Percentiles rank a stretch among this genome's conserved stretches.
Evolutionary conservation across 2,797 vertebrate genomes (phyloP).

Genomic region (Helarctos malayanus): DNA sequence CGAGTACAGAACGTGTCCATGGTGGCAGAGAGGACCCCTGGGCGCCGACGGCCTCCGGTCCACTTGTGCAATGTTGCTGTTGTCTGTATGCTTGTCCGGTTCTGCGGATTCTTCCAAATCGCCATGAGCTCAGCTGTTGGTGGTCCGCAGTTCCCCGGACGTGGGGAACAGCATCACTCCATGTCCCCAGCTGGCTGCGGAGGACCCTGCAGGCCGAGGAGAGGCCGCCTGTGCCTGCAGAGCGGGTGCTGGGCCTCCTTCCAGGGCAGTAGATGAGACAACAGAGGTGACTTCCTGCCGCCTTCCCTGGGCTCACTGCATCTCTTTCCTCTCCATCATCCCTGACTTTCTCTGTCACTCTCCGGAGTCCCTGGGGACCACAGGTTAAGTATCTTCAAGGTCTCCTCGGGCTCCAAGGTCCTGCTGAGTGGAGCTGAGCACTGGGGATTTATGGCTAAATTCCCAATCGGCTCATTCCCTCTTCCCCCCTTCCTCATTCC

Average conservation of each 20-base stretch:
- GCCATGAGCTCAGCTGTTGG: not conserved
- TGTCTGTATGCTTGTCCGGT: not conserved
- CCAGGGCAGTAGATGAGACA: not conserved
- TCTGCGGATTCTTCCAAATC: not conserved
- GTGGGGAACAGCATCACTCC: not conserved
- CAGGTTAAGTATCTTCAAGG: constrained; percentile 10
- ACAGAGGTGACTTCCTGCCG: not conserved
- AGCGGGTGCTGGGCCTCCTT: accelerated
- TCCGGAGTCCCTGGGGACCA: not conserved
- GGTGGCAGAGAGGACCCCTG: not conserved
- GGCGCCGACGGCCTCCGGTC: not conserved
- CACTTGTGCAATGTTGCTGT: not conserved
- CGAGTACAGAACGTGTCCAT: not conserved
- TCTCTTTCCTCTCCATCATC: not conserved
- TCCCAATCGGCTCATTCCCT: not conserved
- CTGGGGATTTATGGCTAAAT: not conserved
- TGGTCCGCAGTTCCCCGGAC: not conserved
- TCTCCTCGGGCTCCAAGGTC: not conserved
- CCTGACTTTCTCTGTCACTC: not conserved
- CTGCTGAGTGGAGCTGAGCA: not conserved
- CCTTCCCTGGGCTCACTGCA: not conserved
- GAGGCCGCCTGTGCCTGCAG: accelerated
- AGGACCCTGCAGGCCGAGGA: accelerated
- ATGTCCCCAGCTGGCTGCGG: accelerated
- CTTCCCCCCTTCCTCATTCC: not conserved